Evolutionary conservation across 2,113 vertebrate species (phyloP).

Genomic region (Aptenodytes forsteri): DNA sequence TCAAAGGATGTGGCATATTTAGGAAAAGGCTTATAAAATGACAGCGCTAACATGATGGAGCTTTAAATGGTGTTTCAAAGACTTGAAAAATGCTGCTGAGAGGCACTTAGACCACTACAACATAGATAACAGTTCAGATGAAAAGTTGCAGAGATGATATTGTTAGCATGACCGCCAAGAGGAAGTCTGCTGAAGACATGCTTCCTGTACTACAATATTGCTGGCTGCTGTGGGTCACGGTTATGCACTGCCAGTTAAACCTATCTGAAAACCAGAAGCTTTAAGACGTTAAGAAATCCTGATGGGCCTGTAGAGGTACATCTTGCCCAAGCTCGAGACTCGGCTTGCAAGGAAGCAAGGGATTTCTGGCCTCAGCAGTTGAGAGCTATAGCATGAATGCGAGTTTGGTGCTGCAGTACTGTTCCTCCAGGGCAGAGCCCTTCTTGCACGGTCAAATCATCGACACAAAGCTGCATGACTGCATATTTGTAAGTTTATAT

Average conservation of each 20-base stretch:
- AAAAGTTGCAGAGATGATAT: not conserved
- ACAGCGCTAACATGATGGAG: not conserved
- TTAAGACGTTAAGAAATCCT: not conserved
- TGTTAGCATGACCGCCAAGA: not conserved
- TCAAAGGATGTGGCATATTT: rapidly evolving
- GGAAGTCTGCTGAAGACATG: not conserved
- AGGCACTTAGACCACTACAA: not conserved
- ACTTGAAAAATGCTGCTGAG: not conserved
- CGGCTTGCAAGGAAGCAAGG: not conserved
- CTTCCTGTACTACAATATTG: not conserved
- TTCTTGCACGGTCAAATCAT: not conserved
- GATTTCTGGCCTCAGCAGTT: not conserved
- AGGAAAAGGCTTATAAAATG: not conserved
- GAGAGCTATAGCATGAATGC: rapidly evolving
- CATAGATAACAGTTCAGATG: rapidly evolving
- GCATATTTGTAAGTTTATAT: not conserved
- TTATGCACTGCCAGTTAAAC: not conserved
- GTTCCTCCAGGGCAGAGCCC: not conserved
- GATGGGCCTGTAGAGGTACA: not conserved
- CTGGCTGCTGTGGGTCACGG: not conserved
- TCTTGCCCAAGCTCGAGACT: not conserved
- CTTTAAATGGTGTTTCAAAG: not conserved
- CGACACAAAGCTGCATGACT: not conserved
- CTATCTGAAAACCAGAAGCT: not conserved
- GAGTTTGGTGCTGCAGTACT: not conserved